Evolutionary conservation across 2,113 vertebrate genomes (phyloP).

Genomic region (Sturnus vulgaris): DNA sequence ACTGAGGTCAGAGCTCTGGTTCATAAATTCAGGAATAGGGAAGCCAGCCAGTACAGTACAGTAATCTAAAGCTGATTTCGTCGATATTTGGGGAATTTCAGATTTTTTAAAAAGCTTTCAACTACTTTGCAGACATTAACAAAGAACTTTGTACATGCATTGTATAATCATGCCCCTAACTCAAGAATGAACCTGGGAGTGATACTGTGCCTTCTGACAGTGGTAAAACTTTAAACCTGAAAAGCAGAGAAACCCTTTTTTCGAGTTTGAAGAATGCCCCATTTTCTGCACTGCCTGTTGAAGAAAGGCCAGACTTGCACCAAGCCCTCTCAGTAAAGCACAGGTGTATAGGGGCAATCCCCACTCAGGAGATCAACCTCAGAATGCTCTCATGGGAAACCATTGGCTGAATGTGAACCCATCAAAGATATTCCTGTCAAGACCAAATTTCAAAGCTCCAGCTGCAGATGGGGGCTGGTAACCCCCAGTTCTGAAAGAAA

Average conservation of each 20-base stretch:
- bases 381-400: background rate
- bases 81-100: background rate
- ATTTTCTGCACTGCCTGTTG: fast-evolving
- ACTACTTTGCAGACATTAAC: background rate
- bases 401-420: background rate
- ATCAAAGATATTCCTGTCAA: background rate
- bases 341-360: background rate
- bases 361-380: background rate
- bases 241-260: background rate
- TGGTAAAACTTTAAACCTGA: background rate
- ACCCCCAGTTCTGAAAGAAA: background rate
- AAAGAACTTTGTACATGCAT: background rate
- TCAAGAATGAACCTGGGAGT: background rate
- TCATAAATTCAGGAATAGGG: background rate
- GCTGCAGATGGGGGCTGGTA: background rate
- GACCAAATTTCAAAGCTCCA: background rate
- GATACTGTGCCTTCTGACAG: background rate
- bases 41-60: background rate
- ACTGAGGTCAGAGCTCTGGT: background rate
- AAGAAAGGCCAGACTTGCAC: background rate
- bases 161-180: too few species aligned
- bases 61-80: background rate
- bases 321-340: background rate
- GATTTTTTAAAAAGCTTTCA: background rate
- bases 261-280: background rate